Evolutionary conservation across 1,140 invertebrate species (phyloP).

Genomic region (Rhyacophila brunnea): DNA sequence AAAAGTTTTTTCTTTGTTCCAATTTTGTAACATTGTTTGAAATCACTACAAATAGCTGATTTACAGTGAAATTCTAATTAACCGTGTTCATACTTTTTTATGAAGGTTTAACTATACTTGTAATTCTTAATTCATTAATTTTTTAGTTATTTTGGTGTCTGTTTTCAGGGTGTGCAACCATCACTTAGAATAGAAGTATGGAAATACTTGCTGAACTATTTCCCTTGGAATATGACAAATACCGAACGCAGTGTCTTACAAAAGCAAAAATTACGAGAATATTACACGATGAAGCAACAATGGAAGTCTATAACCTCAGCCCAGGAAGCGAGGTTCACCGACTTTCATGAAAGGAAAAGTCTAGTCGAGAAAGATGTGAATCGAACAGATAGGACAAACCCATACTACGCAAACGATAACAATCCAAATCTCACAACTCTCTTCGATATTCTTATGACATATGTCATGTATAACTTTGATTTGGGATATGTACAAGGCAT

Average conservation of each 20-base stretch:
- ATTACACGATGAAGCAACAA: constrained; percentile 94
- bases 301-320: constrained; percentile 87
- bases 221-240: constrained; percentile 79
- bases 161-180: constrained; percentile 56
- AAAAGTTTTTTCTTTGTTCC: too few species aligned
- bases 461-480: constrained; percentile 99
- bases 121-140: too few species aligned
- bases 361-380: constrained; percentile 98
- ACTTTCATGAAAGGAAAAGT: constrained; percentile 88
- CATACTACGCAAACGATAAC: constrained; percentile 88
- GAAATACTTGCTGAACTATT: constrained; percentile 93
- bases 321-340: constrained; percentile 87
- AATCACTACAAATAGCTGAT: too few species aligned
- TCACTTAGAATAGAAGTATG: constrained; percentile 83
- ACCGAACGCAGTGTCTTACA: constrained; percentile 67
- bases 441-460: constrained; percentile 95
- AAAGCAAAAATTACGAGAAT: constrained; percentile 79
- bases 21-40: too few species aligned
- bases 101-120: constrained; percentile 2
- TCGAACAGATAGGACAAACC: constrained; percentile 89
- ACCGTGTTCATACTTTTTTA: too few species aligned
- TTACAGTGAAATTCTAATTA: too few species aligned
- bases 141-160: too few species aligned
- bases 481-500: constrained; percentile 95
- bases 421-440: constrained; percentile 85